Base-by-base conservation (phyloP, 2,797 vertebrate species). In the Chelidonichthys spinosus region DNA sequence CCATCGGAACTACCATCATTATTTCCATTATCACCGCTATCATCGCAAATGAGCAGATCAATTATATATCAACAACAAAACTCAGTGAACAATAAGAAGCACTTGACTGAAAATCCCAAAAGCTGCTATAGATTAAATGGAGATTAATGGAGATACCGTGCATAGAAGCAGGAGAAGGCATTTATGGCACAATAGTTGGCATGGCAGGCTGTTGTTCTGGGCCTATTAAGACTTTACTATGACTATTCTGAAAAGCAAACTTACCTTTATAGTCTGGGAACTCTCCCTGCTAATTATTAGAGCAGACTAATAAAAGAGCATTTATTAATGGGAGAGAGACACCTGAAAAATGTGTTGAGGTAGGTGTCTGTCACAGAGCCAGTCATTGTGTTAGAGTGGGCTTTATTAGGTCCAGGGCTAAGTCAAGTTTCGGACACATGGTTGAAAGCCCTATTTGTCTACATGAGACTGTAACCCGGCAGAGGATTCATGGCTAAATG, bases 361-460 rank as follows among this genome's bases (percentile, higher is more conserved):
- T 87, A 82, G 74, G 68, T 76, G 77, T 85, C 79, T 90, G 87
- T 90, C 87, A 82, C 70, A 62, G 69, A 76, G 88, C 83, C 89
- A 91, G 82, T 68, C 72, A n/a, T 66, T 49, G 53, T 43, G 69
- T 82, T 78, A 81, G 75, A 83, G 72, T 37, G 40, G 64, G 76
- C 25, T 39, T 78, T 73, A 82, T 69, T 67, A 50, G 78, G 78
- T 72, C 65, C 59, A 39, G 62, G 39, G 74, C 81, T 86, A 83
- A 85, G 76, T 54, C 4, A 11, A 85, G 85, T 88, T 91, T 74
- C 72, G 76, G 79, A 85, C 83, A 82, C 59, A 36, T 67, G 63
- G 74, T 70, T 85, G 78, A 89, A 85, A 87, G 85, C 46, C 44
- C 46, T 76, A 64, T 89, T 85, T 92, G 84, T 90, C 85, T 92